Evolutionary conservation across 2,888 invertebrate species (phyloP).

Genomic region (Andrena fulva): DNA sequence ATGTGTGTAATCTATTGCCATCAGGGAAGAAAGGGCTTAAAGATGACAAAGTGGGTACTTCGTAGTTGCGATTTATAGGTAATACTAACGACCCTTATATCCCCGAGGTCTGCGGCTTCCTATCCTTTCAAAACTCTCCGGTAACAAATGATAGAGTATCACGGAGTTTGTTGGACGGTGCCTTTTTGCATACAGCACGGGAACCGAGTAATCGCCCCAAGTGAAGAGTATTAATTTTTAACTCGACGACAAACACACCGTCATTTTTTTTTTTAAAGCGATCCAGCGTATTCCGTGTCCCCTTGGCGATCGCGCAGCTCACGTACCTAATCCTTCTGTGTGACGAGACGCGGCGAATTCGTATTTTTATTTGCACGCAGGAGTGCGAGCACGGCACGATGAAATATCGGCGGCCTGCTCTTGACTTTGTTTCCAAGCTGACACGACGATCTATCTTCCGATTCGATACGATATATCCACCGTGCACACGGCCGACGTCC

Average conservation of each 20-base stretch:
- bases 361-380: conserved; percentile 36
- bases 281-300: neutral
- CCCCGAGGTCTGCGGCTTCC: conserved; percentile 51
- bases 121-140: conserved; percentile 55
- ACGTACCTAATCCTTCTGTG: conserved; percentile 8
- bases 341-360: neutral
- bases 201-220: conserved; percentile 12
- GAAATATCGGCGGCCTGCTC: conserved; percentile 50
- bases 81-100: conserved; percentile 63
- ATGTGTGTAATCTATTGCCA: conserved; percentile 59
- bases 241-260: neutral
- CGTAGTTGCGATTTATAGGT: conserved; percentile 54
- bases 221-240: conserved; percentile 34
- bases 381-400: conserved; percentile 6
- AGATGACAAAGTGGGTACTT: conserved; percentile 64
- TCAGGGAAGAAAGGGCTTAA: conserved; percentile 53
- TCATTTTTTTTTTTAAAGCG: neutral
- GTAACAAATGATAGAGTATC: conserved; percentile 62
- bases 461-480: conserved; percentile 29
- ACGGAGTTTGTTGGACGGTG: conserved; percentile 11
- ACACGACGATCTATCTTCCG: conserved; percentile 49
- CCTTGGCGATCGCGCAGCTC: neutral
- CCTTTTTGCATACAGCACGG: conserved; percentile 31
- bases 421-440: conserved; percentile 52
- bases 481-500: neutral